Evolutionary conservation across 1,140 invertebrate species (phyloP).

Genomic region (Ganaspis sp.): DNA sequence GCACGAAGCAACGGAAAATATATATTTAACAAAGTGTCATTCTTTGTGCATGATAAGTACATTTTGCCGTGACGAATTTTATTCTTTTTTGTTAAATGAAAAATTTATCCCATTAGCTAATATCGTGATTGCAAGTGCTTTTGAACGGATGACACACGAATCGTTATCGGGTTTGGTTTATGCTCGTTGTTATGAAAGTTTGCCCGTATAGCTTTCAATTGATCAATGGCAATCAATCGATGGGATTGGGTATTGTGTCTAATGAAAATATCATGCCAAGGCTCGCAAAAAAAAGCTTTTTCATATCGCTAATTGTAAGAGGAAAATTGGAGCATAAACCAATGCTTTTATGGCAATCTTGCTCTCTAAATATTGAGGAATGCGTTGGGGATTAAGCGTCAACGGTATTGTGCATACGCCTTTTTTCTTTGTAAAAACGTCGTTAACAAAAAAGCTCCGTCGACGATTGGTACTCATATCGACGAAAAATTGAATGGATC

Average conservation of each 20-base stretch:
- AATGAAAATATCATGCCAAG: too few relatives aligned
- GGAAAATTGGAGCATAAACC: constrained; percentile 45
- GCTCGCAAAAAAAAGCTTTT: background rate
- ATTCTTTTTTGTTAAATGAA: background rate
- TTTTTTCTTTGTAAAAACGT: constrained; percentile 45
- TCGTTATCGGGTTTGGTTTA: constrained; percentile 13
- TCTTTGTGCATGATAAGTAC: too few relatives aligned
- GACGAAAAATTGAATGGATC: background rate
- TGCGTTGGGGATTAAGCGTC: constrained; percentile 45
- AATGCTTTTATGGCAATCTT: constrained; percentile 51
- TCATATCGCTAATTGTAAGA: background rate
- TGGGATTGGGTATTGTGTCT: background rate
- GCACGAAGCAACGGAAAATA: too few relatives aligned
- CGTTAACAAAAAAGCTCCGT: constrained; percentile 51
- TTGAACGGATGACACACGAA: constrained; percentile 7
- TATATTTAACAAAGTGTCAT: too few relatives aligned
- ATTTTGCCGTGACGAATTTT: too few relatives aligned
- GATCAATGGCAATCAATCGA: constrained; percentile 9
- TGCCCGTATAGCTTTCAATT: background rate
- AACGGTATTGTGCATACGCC: constrained; percentile 40
- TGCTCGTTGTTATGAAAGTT: constrained; percentile 12
- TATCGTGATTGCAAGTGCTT: background rate
- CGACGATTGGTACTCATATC: constrained; percentile 46
- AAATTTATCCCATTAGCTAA: background rate
- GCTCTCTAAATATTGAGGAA: constrained; percentile 56